Base-by-base conservation (phyloP, 2,113 vertebrate species). In the Rana temporaria region DNA sequence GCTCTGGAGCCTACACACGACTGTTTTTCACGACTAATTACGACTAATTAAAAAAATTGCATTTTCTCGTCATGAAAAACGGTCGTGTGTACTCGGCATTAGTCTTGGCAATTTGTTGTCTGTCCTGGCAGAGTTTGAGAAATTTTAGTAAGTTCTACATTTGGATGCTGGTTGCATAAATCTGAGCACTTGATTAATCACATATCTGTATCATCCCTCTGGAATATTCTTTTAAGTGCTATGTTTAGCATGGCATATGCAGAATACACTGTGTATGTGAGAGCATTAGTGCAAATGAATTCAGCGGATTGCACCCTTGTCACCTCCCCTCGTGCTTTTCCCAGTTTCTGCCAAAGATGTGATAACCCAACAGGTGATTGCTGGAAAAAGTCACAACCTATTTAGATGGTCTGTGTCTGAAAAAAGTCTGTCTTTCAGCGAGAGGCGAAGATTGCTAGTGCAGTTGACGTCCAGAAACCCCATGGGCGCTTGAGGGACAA, bases 261-360 rank as follows among this genome's bases (percentile, higher is more conserved):
- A 63, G 59, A 55, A 72, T 68, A 55, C 34, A 52, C 24, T 38
- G 62, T 20, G 52, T 48, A 14, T 19, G 71, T 75, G 80, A 75
- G 80, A 82, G 75, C 38, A 68, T 82, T 75, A 67, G 62, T 82
- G 71, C 26, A 60, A 82, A 82, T 75, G 20, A 73, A 82, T 67
- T 75, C 80, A 24, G 30, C 59, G 42, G 60, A 30, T 79, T 52
- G 48, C 77, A 56, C 22, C n/a, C 52, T 38, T 52, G 16, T 79
- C 77, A 4, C 70, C 62, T 64, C 63, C n/a, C 30, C 55, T 59
- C 59, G 63, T 59, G 62, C 70, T 42, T 53, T 75, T 82, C 71
- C 75, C 80, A 67, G 71, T 56, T 74, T 24, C 22, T 75, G 32
- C 38, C 6, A 52, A 67, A 59, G 52, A 62, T 67, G 70, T 75